A percentile compares a stretch with the other conserved stretches of the same genome.
Evolutionary conservation across 2,888 invertebrate genomes (phyloP).

Genomic region (Plutella xylostella): DNA sequence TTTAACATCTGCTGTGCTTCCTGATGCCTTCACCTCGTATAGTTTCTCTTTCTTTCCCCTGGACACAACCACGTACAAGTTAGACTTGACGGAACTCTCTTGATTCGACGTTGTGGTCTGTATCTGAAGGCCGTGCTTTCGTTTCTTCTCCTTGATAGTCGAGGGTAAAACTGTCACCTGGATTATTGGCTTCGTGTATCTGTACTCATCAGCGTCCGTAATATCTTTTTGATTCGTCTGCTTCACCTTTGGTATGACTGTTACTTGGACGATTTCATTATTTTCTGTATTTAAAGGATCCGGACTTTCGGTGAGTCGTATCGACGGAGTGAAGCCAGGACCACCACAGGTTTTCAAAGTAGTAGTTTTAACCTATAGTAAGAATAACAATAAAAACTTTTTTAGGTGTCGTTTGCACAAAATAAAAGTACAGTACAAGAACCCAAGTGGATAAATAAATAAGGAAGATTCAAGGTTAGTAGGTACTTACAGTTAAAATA

Average conservation of each 20-base stretch:
- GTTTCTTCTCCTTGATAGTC: background rate
- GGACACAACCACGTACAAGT: constrained; percentile 31
- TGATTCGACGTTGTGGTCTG: background rate
- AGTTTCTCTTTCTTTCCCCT: constrained; percentile 32
- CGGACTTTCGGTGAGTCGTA: no score
- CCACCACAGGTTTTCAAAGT: background rate
- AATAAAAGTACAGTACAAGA: background rate
- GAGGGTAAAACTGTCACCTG: no score
- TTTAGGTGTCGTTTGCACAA: background rate
- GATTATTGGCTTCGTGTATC: no score
- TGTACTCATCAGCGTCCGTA: constrained; percentile 16
- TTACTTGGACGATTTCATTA: background rate
- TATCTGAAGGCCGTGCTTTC: background rate
- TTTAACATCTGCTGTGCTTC: constrained; percentile 26
- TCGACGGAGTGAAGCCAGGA: background rate
- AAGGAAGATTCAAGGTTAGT: background rate
- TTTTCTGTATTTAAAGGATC: background rate
- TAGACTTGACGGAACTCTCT: constrained; percentile 16
- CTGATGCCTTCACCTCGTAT: constrained; percentile 38
- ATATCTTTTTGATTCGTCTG: constrained; percentile 15
- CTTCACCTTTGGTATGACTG: background rate
- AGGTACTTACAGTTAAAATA: background rate
- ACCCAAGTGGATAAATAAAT: background rate
- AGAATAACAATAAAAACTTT: no score
- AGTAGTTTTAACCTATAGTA: background rate